Conservation (phyloP, 30 jellyfish, hydroid and myxozoan species). For the Haliclystus octoradiatus region DNA sequence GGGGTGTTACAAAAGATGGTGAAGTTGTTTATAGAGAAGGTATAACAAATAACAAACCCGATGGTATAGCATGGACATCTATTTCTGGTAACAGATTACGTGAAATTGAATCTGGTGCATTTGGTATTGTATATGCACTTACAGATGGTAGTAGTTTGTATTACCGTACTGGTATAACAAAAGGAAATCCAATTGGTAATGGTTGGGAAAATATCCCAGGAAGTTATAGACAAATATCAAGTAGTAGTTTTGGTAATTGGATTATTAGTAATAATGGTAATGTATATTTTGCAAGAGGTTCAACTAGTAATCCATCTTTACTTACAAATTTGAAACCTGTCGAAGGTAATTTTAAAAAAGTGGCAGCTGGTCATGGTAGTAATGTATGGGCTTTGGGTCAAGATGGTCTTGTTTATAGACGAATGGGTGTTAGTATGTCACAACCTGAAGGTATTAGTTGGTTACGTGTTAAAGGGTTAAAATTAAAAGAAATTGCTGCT, state of each 20-base stretch:
- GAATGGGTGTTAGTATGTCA: background rate
- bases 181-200: background rate
- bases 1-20: background rate
- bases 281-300: background rate
- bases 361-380: constrained; percentile 1
- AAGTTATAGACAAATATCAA: background rate
- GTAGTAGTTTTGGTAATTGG: background rate
- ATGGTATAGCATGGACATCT: background rate
- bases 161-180: background rate
- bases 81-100: background rate
- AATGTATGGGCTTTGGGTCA: background rate
- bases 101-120: background rate
- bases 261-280: background rate
- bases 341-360: background rate
- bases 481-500: constrained; percentile 13
- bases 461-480: constrained; percentile 2
- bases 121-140: background rate
- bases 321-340: background rate
- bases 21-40: background rate
- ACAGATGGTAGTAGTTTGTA: background rate
- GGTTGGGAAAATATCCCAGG: background rate
- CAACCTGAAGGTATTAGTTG: background rate
- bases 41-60: background rate
- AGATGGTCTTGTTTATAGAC: background rate
- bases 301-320: background rate